Evolutionary conservation across 2,797 vertebrate species (phyloP).

Genomic region (Danio kyathit): DNA sequence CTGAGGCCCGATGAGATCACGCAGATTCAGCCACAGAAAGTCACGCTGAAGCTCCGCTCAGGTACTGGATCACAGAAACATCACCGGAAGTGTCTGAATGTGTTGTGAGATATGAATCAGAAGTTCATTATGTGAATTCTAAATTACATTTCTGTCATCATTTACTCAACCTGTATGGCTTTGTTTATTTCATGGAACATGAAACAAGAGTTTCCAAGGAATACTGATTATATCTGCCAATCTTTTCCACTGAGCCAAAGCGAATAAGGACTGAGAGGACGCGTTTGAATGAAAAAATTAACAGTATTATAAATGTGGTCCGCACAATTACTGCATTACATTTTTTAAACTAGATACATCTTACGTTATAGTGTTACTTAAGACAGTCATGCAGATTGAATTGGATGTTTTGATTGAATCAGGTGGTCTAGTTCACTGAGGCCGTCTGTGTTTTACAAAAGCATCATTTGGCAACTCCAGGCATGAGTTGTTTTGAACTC

Average conservation of each 20-base stretch:
- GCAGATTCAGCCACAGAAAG: slow-evolving; percentile 94
- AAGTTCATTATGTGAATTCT: background rate
- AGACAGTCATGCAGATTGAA: no score
- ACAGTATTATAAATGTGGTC: background rate
- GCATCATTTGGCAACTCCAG: no score
- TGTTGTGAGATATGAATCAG: slow-evolving; percentile 19
- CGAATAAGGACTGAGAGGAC: background rate
- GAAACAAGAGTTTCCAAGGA: background rate
- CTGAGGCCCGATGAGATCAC: slow-evolving; percentile 89
- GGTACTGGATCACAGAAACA: slow-evolving; percentile 75
- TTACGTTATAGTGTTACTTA: no score
- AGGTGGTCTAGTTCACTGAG: no score
- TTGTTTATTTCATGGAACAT: background rate
- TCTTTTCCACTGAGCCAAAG: background rate
- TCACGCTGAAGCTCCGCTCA: slow-evolving; percentile 86
- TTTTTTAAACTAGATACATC: no score
- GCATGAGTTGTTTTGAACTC: no score
- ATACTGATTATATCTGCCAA: no score
- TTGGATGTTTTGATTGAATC: no score
- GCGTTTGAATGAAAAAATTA: background rate
- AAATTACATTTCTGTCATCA: background rate
- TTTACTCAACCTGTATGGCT: background rate
- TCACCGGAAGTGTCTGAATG: background rate
- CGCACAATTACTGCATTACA: background rate
- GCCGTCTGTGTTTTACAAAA: no score